phyloP scores from a whole-genome alignment of 2,888 invertebrate genomes.

The Adineta ricciae region DNA sequence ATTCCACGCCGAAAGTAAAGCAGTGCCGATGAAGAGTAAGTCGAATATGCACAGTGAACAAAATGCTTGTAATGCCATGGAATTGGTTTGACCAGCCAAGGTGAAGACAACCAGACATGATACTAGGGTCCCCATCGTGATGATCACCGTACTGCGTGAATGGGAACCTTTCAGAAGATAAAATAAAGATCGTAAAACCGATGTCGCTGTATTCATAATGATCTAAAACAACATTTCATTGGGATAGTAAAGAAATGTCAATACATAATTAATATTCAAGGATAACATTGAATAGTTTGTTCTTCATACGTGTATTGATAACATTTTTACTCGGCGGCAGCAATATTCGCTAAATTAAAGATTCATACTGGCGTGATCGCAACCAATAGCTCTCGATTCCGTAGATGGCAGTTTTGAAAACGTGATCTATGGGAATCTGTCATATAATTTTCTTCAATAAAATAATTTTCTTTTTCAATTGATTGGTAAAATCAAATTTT shows the following conservation, averaged over 20 bases:
- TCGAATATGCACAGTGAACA: conserved; percentile 11
- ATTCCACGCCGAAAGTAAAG: neutral
- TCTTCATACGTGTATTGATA: too few relatives aligned
- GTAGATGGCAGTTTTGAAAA: neutral
- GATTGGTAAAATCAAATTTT: neutral
- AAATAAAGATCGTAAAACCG: neutral
- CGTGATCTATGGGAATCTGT: neutral
- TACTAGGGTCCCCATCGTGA: neutral
- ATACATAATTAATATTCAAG: too few relatives aligned
- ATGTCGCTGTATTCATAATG: neutral
- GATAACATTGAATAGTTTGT: too few relatives aligned
- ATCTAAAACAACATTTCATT: too few relatives aligned
- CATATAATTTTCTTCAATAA: neutral
- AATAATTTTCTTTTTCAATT: neutral
- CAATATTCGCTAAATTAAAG: too few relatives aligned
- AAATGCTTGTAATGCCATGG: neutral
- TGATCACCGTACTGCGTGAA: neutral
- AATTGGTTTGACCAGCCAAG: conserved; percentile 11
- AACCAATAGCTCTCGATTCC: neutral
- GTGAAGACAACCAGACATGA: neutral
- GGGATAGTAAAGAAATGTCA: too few relatives aligned
- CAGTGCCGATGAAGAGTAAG: neutral
- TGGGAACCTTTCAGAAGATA: neutral
- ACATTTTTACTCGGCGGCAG: too few relatives aligned
- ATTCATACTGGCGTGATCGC: neutral